Evolutionary conservation across 2,797 vertebrate species (phyloP).

Genomic region (Fistularia tabacaria): DNA sequence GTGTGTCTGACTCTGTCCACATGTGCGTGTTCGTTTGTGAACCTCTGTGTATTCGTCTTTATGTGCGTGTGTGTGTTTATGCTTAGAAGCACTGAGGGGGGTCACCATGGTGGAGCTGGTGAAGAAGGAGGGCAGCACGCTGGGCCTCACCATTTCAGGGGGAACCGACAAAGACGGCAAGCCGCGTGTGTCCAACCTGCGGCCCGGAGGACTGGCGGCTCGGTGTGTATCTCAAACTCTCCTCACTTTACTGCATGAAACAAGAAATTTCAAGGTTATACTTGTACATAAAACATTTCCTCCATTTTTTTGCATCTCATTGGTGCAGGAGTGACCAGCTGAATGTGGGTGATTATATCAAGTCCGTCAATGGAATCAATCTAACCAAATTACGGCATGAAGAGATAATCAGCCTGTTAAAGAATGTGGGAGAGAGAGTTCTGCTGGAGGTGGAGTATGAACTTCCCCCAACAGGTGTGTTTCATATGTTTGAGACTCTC

Average conservation of each 20-base stretch:
- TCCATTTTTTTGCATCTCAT: not conserved
- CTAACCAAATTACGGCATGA: constrained; percentile 91
- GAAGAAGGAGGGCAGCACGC: constrained; percentile 93
- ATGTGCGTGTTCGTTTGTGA: constrained; percentile 1
- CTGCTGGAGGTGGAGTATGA: constrained; percentile 98
- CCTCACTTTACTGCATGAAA: too few relatives aligned
- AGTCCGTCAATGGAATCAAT: constrained; percentile 95
- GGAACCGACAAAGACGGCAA: constrained; percentile 97
- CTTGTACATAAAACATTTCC: too few relatives aligned
- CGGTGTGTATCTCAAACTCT: constrained; percentile 72
- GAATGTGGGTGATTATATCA: constrained; percentile 94
- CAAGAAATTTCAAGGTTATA: too few relatives aligned
- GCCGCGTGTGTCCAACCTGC: constrained; percentile 91
- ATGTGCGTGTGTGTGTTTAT: constrained; percentile 56
- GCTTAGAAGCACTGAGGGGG: constrained; percentile 90
- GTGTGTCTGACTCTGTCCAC: constrained; percentile 9
- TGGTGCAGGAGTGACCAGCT: constrained; percentile 92
- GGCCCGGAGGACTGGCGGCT: constrained; percentile 91
- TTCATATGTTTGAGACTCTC: not conserved
- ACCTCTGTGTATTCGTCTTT: constrained; percentile 33
- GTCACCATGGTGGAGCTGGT: constrained; percentile 93
- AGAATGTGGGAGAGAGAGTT: constrained; percentile 94
- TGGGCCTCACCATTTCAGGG: constrained; percentile 94
- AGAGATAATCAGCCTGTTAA: constrained; percentile 94
- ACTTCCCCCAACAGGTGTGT: constrained; percentile 86